These are phyloP conservation scores for Stomatorhinus walkeri DNA, from an alignment of 2,797 vertebrate species.

Conservation along the genomic window DNA sequence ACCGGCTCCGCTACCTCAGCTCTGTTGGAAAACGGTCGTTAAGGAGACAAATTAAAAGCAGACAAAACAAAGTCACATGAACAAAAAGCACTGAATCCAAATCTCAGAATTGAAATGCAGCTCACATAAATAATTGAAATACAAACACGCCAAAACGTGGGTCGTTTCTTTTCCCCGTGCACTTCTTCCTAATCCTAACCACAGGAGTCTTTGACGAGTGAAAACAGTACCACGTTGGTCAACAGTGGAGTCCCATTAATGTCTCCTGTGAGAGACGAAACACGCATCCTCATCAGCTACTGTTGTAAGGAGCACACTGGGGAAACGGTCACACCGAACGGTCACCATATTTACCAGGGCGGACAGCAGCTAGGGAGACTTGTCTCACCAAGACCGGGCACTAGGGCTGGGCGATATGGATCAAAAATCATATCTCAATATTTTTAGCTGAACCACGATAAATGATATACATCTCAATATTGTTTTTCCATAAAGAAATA, in stretches of 20 bases:
- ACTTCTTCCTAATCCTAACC: constrained; percentile 8
- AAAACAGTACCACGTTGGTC: constrained; percentile 23
- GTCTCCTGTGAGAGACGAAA: constrained; percentile 13
- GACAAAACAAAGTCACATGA: not conserved
- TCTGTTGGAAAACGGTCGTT: constrained; percentile 4
- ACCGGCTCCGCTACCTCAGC: not conserved
- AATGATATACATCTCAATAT: too few relatives aligned
- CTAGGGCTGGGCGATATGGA: too few relatives aligned
- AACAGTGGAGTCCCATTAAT: constrained; percentile 13
- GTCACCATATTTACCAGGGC: not conserved
- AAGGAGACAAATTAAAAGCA: constrained; percentile 20
- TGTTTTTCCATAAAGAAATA: too few relatives aligned
- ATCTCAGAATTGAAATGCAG: not conserved
- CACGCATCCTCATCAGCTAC: constrained; percentile 26
- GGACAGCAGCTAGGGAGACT: not conserved
- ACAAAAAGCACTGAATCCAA: not conserved
- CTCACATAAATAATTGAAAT: not conserved
- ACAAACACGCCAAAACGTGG: not conserved
- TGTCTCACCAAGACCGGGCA: not conserved
- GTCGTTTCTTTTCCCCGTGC: not conserved
- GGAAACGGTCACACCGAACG: constrained; percentile 55
- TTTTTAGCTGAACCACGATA: too few relatives aligned
- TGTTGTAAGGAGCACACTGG: constrained; percentile 38
- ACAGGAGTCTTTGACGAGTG: constrained; percentile 36
- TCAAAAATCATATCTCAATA: too few relatives aligned